phyloP scores from a whole-genome alignment of 2,113 vertebrate species.

The Ammodytes dubius region DNA sequence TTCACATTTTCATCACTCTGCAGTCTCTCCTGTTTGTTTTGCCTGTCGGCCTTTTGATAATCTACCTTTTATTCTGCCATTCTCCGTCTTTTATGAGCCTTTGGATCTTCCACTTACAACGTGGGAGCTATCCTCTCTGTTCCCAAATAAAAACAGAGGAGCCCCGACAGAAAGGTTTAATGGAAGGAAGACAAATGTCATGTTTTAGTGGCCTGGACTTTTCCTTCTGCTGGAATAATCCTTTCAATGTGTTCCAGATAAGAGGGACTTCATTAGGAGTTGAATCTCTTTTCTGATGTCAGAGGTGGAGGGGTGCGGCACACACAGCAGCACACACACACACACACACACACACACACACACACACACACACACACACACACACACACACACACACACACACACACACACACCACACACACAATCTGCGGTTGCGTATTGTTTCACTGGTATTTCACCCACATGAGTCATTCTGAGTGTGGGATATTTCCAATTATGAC shows the following conservation, averaged over 20 bases:
- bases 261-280: conserved; percentile 37
- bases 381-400: neutral
- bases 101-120: conserved; percentile 7
- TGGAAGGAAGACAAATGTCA: conserved; percentile 37
- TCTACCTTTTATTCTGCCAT: conserved; percentile 24
- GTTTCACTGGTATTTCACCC: conserved; percentile 24
- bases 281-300: neutral
- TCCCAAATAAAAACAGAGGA: conserved; percentile 31
- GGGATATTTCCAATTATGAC: conserved; percentile 54
- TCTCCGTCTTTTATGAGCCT: conserved; percentile 1
- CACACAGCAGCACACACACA: neutral
- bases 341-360: neutral
- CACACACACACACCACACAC: neutral
- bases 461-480: conserved; percentile 15
- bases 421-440: neutral
- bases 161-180: conserved; percentile 38
- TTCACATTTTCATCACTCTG: neutral
- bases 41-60: conserved; percentile 21
- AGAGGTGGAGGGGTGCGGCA: conserved; percentile 1
- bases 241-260: conserved; percentile 15
- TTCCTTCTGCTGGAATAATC: conserved; percentile 38
- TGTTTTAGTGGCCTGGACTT: conserved; percentile 28
- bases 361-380: neutral
- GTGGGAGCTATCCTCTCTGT: conserved; percentile 4
- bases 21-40: conserved; percentile 27